Evolutionary conservation across 1,140 invertebrate genomes (phyloP), one percentile per base, ranked within the genome.

Genomic region (Ostrea denselamellosa): DNA sequence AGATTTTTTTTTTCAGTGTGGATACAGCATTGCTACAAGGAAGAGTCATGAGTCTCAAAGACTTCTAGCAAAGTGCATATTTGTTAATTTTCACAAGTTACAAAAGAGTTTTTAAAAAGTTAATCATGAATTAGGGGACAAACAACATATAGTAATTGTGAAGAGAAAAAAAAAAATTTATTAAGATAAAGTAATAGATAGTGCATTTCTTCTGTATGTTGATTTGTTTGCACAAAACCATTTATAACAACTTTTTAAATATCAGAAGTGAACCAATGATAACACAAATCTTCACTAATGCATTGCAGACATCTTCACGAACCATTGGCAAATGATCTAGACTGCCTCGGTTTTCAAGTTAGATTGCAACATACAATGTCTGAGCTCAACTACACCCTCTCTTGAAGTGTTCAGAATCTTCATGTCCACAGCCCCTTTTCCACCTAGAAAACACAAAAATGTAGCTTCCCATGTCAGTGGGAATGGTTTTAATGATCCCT

Each of bases 311-410:
- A 54, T 83, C 53, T 19, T 52, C 44, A 83, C n/a, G 82, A 53
- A 53, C 53, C 44, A 53, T 83, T 52, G 82, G 82, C 68, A 77
- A 77, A 77, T 77, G 68, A 77, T 77, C 68, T 77, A 28, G 68
- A 77, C 68, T 77, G 68, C 68, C 68, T 77, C 68, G 28, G 68
- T 77, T 77, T 77, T 77, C 68, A 77, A 77, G 68, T 77, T 77
- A 77, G 68, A 77, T 77, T 77, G 68, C 68, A 77, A 77, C 68
- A 77, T 77, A 77, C 68, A 77, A 77, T 77, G 68, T 77, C 68
- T 77, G 68, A 77, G 68, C 68, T 77, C 68, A 28, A 34, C 68
- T 25, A 28, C 68, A 77, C 68, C 68, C 68, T 77, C 68, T 77
- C 68, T 77, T 77, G 68, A 77, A 77, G 68, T 77, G 68, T 25